A percentile compares a stretch with the other conserved stretches of the same genome.
These are phyloP conservation scores for Neogobius melanostomus DNA, from an alignment of 2,113 vertebrate species.

Conservation along the genomic window DNA sequence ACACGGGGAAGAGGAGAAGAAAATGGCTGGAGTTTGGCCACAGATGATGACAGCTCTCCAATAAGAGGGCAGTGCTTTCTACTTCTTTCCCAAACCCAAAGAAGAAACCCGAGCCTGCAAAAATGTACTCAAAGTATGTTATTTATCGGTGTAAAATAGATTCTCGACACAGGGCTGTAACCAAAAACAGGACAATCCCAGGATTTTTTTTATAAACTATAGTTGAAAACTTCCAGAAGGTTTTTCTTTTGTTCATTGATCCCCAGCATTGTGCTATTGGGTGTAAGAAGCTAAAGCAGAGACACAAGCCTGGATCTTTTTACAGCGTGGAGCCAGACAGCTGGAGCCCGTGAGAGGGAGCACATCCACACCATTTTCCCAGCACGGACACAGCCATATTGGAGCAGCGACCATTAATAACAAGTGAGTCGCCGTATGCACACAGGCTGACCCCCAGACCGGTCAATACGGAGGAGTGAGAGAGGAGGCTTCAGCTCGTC, in stretches of 20 bases:
- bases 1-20: constrained; percentile 38
- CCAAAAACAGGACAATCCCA: neutral
- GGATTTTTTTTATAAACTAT: constrained; percentile 49
- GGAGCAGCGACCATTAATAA: constrained; percentile 75
- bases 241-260: constrained; percentile 51
- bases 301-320: constrained; percentile 75
- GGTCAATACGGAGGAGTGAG: constrained; percentile 57
- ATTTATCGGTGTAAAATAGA: constrained; percentile 4
- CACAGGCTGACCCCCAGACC: constrained; percentile 66
- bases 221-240: constrained; percentile 56
- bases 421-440: constrained; percentile 69
- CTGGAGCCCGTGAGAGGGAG: constrained; percentile 64
- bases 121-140: neutral
- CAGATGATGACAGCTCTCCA: constrained; percentile 61
- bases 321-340: constrained; percentile 73
- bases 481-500: constrained; percentile 5
- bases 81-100: constrained; percentile 23
- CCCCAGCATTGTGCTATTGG: constrained; percentile 39
- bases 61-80: constrained; percentile 50
- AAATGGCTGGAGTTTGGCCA: constrained; percentile 57
- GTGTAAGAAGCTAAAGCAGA: constrained; percentile 65
- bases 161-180: neutral
- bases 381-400: constrained; percentile 68
- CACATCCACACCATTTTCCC: constrained; percentile 61
- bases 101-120: neutral